Base-by-base conservation (phyloP, 2,113 vertebrate species). In the Sorex fumeus region DNA sequence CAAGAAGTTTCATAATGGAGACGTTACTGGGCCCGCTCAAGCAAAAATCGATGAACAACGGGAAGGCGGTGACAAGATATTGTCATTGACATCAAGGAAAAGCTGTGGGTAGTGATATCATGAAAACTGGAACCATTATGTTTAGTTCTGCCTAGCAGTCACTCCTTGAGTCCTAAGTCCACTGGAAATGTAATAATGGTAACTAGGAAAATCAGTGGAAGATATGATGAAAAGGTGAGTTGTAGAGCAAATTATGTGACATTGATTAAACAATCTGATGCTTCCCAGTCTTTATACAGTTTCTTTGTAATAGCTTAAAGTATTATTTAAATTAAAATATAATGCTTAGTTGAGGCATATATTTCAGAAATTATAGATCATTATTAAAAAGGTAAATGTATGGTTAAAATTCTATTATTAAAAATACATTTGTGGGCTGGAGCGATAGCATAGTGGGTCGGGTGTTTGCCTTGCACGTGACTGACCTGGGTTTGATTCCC, bases 321-420 rank as follows among this genome's bases (percentile, higher is more conserved):
- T 91, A 70, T 40, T 76, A 88, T 67, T 79, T 86, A 83, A 71
- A 57, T 76, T 50, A 94, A 74, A 92, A 67, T 75, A 70, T 34
- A 79, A 79, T 47, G 28, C 36, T 93, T 78, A 74, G 9, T 87
- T 90, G 76, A 90, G 43, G 87, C 27, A 91, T 27, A 90, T 87
- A 43, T 81, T 74, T 15, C 62, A 69, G 66, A 16, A 4, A 15
- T 60, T 50, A 32, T 70, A 15, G 80, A 60, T 92, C 70, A 88
- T 30, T 82, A n/a, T 57, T 87, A 43, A 34, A 71, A 79, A 83
- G 91, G 21, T 95, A 5, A 76, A 67, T 36, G 21, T 74, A 11
- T 67, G 8, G 87, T 86, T 53, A 81, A 82, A 91, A 40, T 36
- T 13, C 10, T 45, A 43, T 40, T 40, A 40, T 40, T 40, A 40